Percentiles rank a stretch among this genome's conserved stretches.
phyloP scores from a whole-genome alignment of 2,888 invertebrate genomes.

The Lepetodrilus schrolli region DNA sequence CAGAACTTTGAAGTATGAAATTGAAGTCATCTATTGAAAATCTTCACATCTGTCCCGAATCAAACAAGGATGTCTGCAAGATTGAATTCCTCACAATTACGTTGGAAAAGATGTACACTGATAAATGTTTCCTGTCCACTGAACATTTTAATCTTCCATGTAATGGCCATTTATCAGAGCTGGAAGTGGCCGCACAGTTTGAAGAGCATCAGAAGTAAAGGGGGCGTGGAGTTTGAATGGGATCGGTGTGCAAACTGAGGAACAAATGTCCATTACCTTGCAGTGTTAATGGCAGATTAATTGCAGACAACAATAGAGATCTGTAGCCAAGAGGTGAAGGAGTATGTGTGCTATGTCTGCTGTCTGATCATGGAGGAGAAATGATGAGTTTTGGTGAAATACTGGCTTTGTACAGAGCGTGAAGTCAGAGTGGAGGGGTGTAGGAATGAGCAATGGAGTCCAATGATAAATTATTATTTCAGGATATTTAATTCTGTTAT shows the following conservation, averaged over 20 bases:
- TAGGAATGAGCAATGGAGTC: no score
- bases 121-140: not conserved
- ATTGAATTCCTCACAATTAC: not conserved
- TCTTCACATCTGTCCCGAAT: no score
- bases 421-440: not conserved
- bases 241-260: not conserved
- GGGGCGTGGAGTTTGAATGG: not conserved
- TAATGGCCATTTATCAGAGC: slow-evolving; percentile 1
- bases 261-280: not conserved
- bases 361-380: not conserved
- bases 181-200: not conserved
- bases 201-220: not conserved
- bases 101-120: not conserved
- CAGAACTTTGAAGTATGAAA: no score
- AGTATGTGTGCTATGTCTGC: not conserved
- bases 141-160: not conserved
- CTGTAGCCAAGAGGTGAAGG: not conserved
- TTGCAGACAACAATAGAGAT: not conserved
- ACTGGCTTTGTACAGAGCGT: not conserved
- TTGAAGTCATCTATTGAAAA: no score
- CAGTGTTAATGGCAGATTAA: not conserved
- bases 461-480: no score
- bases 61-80: no score
- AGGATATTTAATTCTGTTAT: no score
- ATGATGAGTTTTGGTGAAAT: not conserved